Evolutionary conservation across 2,888 invertebrate genomes (phyloP), one percentile per base, ranked within the genome.

Genomic region (Patella pellucida): DNA sequence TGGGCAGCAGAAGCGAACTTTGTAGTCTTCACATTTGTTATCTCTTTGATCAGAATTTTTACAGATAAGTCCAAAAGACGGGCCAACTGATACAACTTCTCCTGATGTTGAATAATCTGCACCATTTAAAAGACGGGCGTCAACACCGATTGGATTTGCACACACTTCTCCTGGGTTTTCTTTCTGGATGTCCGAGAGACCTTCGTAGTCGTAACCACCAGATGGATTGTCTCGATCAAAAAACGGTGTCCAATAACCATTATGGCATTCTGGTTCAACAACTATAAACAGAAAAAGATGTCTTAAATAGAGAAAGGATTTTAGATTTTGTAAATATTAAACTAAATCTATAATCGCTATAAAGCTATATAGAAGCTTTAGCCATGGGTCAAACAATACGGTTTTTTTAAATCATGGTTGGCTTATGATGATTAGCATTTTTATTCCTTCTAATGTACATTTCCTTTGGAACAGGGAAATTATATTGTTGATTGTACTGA

Each of bases 151-250:
- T 15, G 62, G 62, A 4, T 62, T n/a, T 19, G n/a, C 62, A 62
- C 62, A 62, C 19, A 62, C 23, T 14, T 62, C 14, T 23, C 5
- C 0, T 19, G 62, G 62, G 23, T 62, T 12, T 62, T 62, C n/a
- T 23, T 23, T 16, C 23, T 23, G 62, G 16, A 62, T 62, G 23
- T n/a, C 12, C 12, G 3, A 12, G 19, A n/a, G 23, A 23, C 19
- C 3, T 23, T 62, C 62, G 62, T 62, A 62, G 62, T 62, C 62
- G 62, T 62, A 62, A 16, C 9, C 19, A 62, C 62, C 62, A 62
- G 19, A 23, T 62, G 62, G 62, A 23, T 62, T 4, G 23, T 62
- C 62, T 62, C 62, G n/a, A 11, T 62, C 62, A 11, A 23, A 62
- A 23, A 62, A 62, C 11, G 2, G 19, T 0, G 62, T 62, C 62